Base-by-base conservation (phyloP, 2,888 invertebrate genomes). In the Cylindroiulus punctatus region DNA sequence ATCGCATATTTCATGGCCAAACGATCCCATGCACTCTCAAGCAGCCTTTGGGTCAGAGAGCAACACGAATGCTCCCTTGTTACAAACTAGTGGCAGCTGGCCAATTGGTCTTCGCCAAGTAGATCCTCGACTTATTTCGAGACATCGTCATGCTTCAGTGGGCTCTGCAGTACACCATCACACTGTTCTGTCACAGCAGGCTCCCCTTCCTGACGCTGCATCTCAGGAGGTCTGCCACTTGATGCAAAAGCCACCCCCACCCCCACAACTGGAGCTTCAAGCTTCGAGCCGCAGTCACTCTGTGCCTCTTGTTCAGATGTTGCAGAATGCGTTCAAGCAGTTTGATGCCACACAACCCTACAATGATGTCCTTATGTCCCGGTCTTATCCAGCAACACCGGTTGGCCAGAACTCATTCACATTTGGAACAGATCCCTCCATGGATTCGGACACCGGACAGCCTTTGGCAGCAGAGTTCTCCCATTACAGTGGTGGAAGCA, bases 251-350 rank as follows among this genome's bases (percentile, higher is more conserved):
- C 32, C 32, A 65, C 22, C 42, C 40, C 84, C 84, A 84, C n/a
- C 84, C 52, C 85, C 22, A 36, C 94, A 14, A 93, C 93, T 88
- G 93, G 93, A 85, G 86, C 89, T 86, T 87, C 89, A 84, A 88
- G 89, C 88, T 86, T 87, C 88, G 40, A 91, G 90, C 88, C 92
- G 96, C 86, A 96, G 96, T 10, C 96, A 96, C 89, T 96, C 96
- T 19, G 96, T 96, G 84, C 96, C 96, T 0, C 91, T 95, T 30
- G 94, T 94, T 89, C 93, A 93, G 88, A 93, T 93, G 90, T 90
- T 89, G 19, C 89, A 91, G 81, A 88, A 88, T 86, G 30, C 88
- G 76, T 36, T 85, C n/a, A 30, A 81, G 30, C 86, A 82, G 81
- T 19, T 85, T 85, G 36, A 36, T 36, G 3, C 36, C 36, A 36